Conservation (phyloP, 53 echinoderm and acorn worm genomes). For the Crossaster papposus region DNA sequence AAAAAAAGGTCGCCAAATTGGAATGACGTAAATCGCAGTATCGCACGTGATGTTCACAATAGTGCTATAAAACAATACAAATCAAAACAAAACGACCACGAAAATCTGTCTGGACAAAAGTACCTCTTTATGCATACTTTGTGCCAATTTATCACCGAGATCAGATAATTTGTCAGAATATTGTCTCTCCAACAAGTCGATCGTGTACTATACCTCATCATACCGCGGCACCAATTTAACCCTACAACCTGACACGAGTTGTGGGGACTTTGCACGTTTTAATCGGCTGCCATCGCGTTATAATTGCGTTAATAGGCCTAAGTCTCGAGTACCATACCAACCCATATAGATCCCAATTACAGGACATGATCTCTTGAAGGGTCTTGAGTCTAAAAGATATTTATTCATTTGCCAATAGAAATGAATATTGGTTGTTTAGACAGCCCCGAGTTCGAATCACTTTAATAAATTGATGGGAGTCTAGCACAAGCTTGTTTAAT, state of each 20-base stretch:
- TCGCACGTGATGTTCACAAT: too few relatives aligned
- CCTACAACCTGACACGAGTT: too few relatives aligned
- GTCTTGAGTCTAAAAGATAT: neutral
- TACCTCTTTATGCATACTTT: neutral
- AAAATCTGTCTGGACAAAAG: neutral
- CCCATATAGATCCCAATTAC: neutral
- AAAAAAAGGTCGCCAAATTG: too few relatives aligned
- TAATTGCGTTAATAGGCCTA: neutral
- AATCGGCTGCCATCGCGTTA: neutral
- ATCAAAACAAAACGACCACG: neutral
- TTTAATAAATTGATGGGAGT: neutral
- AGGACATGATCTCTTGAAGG: neutral
- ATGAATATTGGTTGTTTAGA: neutral
- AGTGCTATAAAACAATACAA: too few relatives aligned
- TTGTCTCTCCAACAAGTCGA: constrained; percentile 1
- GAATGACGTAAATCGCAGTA: too few relatives aligned
- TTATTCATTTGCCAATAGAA: neutral
- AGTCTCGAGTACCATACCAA: neutral
- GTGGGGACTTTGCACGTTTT: constrained; percentile 38
- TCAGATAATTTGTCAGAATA: constrained; percentile 26
- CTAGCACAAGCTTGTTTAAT: neutral
- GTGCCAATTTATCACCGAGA: constrained; percentile 22
- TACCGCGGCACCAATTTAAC: neutral
- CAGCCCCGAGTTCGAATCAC: neutral
- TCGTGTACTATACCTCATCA: constrained; percentile 17